Evolutionary conservation across 2,888 invertebrate genomes (phyloP), one percentile per base, ranked within the genome.

Genomic region (Alviniconcha strummeri): DNA sequence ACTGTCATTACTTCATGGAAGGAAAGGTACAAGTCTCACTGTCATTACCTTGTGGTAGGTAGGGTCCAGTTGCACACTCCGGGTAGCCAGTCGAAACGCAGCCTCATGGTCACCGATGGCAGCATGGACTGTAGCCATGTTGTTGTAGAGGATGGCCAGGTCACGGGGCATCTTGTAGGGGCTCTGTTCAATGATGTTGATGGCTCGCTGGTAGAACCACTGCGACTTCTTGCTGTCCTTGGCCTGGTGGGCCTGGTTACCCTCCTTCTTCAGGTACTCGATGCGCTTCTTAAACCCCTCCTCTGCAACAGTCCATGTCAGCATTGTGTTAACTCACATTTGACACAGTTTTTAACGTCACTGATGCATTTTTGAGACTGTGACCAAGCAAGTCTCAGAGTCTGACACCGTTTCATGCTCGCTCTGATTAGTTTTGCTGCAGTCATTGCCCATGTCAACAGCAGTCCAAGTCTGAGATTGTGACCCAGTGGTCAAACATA

Each of bases 121-220:
- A 76, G 81, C 75, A 64, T 79, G 55, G 54, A 81, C 84, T 11
- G 85, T 81, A 15, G 85, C 82, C 82, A 85, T 83, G 75, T 84
- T 85, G 83, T 81, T 85, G 84, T 83, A 72, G 9, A 85, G 81
- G 17, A 84, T 13, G 11, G 85, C 82, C 57, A 60, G 17, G 67
- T 85, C 80, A 13, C 17, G 54, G 5, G 52, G 9, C 80, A 84
- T 71, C n/a, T 6, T 6, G 71, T 57, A 77, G 19, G 55, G 80
- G 17, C 76, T 81, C n/a, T 13, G 17, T 15, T 52, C 15, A 5
- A 85, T 84, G 6, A 7, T 13, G 2, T 3, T 76, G 9, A 84
- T 55, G 64, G 84, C 85, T 17, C 36, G 77, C 36, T 81, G 52
- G 57, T 85, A 85, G n/a, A 72, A 17, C 13, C 64, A 13, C 19